phyloP scores from a whole-genome alignment of 2,888 invertebrate species.

The Volucella inanis region DNA sequence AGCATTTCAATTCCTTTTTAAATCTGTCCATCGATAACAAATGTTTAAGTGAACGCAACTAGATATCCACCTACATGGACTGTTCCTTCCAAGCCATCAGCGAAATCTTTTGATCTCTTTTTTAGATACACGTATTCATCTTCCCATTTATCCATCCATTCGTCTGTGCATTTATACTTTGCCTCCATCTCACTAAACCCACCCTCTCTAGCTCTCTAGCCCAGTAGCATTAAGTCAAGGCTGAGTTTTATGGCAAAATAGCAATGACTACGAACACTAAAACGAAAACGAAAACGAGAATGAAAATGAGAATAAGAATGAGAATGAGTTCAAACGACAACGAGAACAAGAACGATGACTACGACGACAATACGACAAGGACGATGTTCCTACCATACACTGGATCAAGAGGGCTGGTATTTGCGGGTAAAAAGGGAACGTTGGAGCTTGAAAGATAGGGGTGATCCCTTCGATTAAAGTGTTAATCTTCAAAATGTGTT shows the following conservation, averaged over 20 bases:
- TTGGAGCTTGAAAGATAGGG: background rate
- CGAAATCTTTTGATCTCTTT: constrained; percentile 50
- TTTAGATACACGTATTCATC: constrained; percentile 41
- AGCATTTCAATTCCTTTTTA: background rate
- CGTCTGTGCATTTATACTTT: constrained; percentile 27
- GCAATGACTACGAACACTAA: background rate
- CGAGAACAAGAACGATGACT: background rate
- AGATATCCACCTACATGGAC: constrained; percentile 39
- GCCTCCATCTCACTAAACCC: background rate
- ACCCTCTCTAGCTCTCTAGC: background rate
- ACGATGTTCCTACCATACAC: background rate
- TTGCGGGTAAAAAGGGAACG: too few relatives aligned
- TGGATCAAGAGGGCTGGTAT: background rate
- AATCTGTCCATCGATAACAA: constrained; percentile 5
- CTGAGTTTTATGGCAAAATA: constrained; percentile 39
- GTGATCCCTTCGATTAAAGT: constrained; percentile 62
- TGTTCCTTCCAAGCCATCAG: constrained; percentile 36
- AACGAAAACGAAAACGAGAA: too few relatives aligned
- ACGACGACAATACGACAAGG: background rate
- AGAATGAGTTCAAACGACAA: too few relatives aligned
- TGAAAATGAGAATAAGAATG: too few relatives aligned
- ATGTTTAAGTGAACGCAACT: constrained; percentile 43
- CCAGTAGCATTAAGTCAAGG: constrained; percentile 37
- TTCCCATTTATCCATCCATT: constrained; percentile 42
- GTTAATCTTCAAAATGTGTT: constrained; percentile 64